Evolutionary conservation across 2,888 invertebrate species (phyloP).

Genomic region (Acanthoscelides obtectus): DNA sequence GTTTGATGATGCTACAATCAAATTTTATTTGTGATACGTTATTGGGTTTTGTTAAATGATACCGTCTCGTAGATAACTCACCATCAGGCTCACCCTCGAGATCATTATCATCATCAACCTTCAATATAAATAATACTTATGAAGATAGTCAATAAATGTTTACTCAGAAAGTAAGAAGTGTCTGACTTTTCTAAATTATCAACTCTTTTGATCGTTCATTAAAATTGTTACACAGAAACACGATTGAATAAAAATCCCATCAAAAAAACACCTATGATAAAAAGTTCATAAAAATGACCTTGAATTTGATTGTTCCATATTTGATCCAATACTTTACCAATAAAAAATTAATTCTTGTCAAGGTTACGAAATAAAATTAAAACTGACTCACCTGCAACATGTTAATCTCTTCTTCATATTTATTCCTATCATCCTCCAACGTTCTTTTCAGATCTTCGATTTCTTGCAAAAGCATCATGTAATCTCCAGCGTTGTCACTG

Average conservation of each 20-base stretch:
- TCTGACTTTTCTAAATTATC: not conserved
- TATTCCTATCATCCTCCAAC: conserved; percentile 57
- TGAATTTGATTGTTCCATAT: no score
- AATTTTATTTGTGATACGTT: no score
- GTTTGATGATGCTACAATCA: no score
- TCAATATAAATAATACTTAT: not conserved
- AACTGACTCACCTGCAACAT: conserved; percentile 52
- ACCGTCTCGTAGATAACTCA: not conserved
- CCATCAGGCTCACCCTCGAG: not conserved
- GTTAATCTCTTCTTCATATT: conserved; percentile 55
- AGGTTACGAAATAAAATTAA: not conserved
- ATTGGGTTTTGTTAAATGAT: not conserved
- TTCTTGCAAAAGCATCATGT: conserved; percentile 55
- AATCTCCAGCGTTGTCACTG: conserved; percentile 52
- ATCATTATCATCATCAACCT: not conserved
- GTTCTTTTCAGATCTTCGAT: conserved; percentile 59
- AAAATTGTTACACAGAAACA: no score
- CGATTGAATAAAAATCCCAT: no score
- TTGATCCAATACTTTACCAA: no score
- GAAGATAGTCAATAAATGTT: not conserved
- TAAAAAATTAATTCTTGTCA: no score
- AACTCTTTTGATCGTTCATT: no score
- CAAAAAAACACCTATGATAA: no score
- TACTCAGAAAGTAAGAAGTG: not conserved
- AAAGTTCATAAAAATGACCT: no score